These are phyloP conservation scores for Hemiprocne comata DNA, from an alignment of 2,113 vertebrate genomes.

Conservation along the genomic window DNA sequence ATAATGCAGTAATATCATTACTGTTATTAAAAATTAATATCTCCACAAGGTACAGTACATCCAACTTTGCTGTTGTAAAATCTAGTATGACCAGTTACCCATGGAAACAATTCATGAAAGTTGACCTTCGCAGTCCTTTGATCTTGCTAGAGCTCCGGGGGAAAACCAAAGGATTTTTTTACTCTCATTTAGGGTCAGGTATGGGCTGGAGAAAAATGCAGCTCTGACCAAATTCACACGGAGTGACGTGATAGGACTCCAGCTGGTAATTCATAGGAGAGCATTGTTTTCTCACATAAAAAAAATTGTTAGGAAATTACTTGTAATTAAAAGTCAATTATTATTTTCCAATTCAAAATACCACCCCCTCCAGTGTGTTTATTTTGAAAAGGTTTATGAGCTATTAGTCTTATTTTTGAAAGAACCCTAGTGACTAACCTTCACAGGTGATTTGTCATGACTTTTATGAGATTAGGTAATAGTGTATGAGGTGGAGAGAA, in stretches of 20 bases:
- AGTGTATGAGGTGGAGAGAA: background rate
- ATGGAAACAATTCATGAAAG: background rate
- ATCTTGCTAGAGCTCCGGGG: background rate
- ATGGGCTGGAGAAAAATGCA: background rate
- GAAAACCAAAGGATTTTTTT: background rate
- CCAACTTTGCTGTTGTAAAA: background rate
- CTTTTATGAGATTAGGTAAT: background rate
- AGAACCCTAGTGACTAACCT: background rate
- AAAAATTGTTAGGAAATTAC: background rate
- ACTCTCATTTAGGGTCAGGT: background rate
- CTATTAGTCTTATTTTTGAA: constrained; percentile 7
- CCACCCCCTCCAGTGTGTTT: background rate
- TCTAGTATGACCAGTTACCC: background rate
- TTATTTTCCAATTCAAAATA: constrained; percentile 4
- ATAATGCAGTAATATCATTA: background rate
- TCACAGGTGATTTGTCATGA: background rate
- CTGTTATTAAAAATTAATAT: background rate
- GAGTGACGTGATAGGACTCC: background rate
- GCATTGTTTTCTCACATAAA: background rate
- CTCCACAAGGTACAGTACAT: background rate
- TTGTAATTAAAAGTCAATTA: background rate
- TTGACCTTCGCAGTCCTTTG: background rate
- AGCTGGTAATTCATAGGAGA: background rate
- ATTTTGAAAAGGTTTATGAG: constrained; percentile 21
- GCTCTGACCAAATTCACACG: background rate